Evolutionary conservation across 2,888 invertebrate genomes (phyloP).

Genomic region (Strigamia crassipes): DNA sequence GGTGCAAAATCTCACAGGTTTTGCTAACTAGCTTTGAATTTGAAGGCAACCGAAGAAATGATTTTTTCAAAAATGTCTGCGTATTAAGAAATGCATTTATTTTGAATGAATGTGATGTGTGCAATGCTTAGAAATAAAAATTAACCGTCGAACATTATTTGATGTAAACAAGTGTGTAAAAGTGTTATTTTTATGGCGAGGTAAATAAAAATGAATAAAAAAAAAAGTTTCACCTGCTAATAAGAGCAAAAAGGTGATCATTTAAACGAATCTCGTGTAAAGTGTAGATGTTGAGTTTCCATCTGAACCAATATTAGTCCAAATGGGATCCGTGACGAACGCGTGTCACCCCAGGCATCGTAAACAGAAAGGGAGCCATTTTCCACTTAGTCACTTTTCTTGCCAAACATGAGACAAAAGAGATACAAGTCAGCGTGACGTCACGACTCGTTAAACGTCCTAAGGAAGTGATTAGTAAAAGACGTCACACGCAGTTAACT

Average conservation of each 20-base stretch:
- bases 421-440: conserved; percentile 37
- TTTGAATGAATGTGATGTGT: too few relatives aligned
- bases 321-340: conserved; percentile 37
- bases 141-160: too few relatives aligned
- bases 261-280: neutral
- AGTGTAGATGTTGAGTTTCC: conserved; percentile 19
- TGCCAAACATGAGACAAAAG: conserved; percentile 37
- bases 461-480: conserved; percentile 34
- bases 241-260: conserved; percentile 24
- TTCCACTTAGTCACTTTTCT: conserved; percentile 37
- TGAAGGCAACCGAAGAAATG: neutral
- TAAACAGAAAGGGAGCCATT: conserved; percentile 34
- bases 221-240: neutral
- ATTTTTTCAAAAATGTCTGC: too few relatives aligned
- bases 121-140: too few relatives aligned
- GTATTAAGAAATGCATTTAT: neutral
- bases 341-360: conserved; percentile 37
- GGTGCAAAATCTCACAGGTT: conserved; percentile 18
- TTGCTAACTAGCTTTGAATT: neutral
- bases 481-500: conserved; percentile 37
- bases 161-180: neutral
- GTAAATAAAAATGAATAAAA: neutral
- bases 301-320: conserved; percentile 34
- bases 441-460: conserved; percentile 34
- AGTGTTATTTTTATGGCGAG: neutral